Evolutionary conservation across 2,113 vertebrate genomes (phyloP).

Genomic region (Oryzias melastigma): DNA sequence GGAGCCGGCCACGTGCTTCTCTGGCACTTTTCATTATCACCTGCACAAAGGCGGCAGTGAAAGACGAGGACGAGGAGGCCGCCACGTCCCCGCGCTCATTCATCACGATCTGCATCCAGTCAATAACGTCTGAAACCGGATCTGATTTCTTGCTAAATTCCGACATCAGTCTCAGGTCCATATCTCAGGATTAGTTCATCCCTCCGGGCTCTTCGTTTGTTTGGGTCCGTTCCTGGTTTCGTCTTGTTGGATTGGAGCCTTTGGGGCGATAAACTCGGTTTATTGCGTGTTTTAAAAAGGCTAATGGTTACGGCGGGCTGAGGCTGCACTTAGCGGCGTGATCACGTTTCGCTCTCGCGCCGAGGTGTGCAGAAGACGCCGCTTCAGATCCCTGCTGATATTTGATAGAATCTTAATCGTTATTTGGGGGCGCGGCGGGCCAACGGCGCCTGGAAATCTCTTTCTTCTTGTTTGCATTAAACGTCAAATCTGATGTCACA

Average conservation of each 20-base stretch:
- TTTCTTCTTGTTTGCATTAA: neutral
- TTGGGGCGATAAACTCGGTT: neutral
- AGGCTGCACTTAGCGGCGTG: constrained; percentile 1
- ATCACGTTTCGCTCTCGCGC: constrained; percentile 61
- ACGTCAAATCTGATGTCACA: constrained; percentile 29
- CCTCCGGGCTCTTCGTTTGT: constrained; percentile 62
- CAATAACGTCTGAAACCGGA: constrained; percentile 92
- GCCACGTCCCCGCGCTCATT: constrained; percentile 86
- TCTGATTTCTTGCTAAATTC: constrained; percentile 99
- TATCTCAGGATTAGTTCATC: constrained; percentile 78
- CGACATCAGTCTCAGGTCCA: constrained; percentile 94
- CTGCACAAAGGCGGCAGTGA: constrained; percentile 81
- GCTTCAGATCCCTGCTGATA: constrained; percentile 63
- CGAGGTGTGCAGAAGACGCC: constrained; percentile 48
- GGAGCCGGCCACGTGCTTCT: constrained; percentile 80
- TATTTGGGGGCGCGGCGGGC: constrained; percentile 67
- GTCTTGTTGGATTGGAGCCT: no score
- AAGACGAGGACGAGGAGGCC: constrained; percentile 72
- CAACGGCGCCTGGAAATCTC: constrained; percentile 59
- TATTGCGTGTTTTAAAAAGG: constrained; percentile 47
- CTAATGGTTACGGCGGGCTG: constrained; percentile 55
- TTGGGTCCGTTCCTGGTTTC: constrained; percentile 5
- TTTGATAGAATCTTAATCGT: constrained; percentile 72
- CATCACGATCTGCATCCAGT: constrained; percentile 88
- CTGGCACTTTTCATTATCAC: constrained; percentile 84